A percentile compares a stretch with the other conserved stretches of the same genome.
phyloP scores from a whole-genome alignment of 1,140 invertebrate genomes.

The Drosophila prosaltans region DNA sequence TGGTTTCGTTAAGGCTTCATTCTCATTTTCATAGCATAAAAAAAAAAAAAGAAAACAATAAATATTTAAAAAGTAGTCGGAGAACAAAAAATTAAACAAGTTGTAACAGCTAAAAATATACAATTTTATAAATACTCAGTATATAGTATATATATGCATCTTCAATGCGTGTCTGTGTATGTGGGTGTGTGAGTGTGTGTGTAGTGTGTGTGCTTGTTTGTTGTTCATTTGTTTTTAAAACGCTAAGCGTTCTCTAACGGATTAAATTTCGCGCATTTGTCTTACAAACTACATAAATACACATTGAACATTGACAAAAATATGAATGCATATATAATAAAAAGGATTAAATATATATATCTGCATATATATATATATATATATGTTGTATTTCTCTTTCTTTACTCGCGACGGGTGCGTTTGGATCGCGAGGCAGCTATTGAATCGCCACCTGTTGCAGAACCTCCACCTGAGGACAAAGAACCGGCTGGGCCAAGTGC shows the following conservation, averaged over 20 bases:
- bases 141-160: background rate
- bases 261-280: slow-evolving; percentile 41
- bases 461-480: slow-evolving; percentile 29
- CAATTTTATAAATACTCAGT: slow-evolving; percentile 13
- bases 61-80: background rate
- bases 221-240: slow-evolving; percentile 63
- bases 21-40: slow-evolving; percentile 3
- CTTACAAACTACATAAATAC: slow-evolving; percentile 80
- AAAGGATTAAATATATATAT: slow-evolving; percentile 29
- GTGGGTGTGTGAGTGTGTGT: slow-evolving; percentile 6
- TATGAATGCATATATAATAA: slow-evolving; percentile 54
- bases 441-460: slow-evolving; percentile 39
- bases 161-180: background rate
- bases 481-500: slow-evolving; percentile 23
- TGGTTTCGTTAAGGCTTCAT: slow-evolving; percentile 20
- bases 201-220: slow-evolving; percentile 35
- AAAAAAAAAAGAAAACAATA: background rate
- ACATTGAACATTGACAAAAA: slow-evolving; percentile 79
- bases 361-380: slow-evolving; percentile 44
- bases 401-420: slow-evolving; percentile 73
- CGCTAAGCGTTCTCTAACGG: slow-evolving; percentile 79
- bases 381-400: slow-evolving; percentile 44
- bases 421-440: slow-evolving; percentile 73
- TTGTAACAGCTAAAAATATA: slow-evolving; percentile 9
- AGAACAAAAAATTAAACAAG: slow-evolving; percentile 8